Base-by-base conservation (phyloP, 2,888 invertebrate genomes). In the Hylaea fasciaria region DNA sequence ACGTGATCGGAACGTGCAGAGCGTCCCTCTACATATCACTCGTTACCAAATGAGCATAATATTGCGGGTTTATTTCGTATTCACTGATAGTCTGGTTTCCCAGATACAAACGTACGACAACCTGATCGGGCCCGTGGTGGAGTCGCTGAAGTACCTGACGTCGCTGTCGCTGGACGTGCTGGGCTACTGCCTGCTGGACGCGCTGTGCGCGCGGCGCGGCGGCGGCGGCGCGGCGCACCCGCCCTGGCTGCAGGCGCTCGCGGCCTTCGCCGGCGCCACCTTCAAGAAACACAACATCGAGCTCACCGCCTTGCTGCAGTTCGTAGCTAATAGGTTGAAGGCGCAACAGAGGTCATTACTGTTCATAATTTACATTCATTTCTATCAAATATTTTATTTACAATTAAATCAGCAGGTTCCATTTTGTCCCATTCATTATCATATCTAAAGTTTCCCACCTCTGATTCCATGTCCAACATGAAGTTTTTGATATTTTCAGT, bases 241-340 rank as follows among this genome's bases (percentile, higher is more conserved):
- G 0, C 93, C 96, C 9, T 98, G 98, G 98, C 93, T 98, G 60
- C 98, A 98, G 82, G 98, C 98, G 80, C 94, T 99, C 29, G 97
- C 99, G 0, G 97, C 96, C 62, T 99, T 99, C 91, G 97, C 98
- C 73, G 99, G 99, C 11, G 96, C 98, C 1, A 97, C 99, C 69
- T 99, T 97, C 88, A 98, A 98, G 91, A 99, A 99, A 84, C 99
- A 99, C 86, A 96, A 96, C 76, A 97, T 99, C 61, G 99, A 99
- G 82, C 93, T 99, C 65, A 96, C 97, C 3, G 99, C 99, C 1
- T 89, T 99, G 68, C 91, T 99, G 81, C 99, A 99, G 86, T 99
- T 98, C 86, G 97, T 99, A 22, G 98, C 98, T 40, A 99, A 99
- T 92, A 97, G 99, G 81, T 94, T 99, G 14, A 99, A 99, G 87